Evolutionary conservation across 2,797 vertebrate species (phyloP).

Genomic region (Macropodus opercularis): DNA sequence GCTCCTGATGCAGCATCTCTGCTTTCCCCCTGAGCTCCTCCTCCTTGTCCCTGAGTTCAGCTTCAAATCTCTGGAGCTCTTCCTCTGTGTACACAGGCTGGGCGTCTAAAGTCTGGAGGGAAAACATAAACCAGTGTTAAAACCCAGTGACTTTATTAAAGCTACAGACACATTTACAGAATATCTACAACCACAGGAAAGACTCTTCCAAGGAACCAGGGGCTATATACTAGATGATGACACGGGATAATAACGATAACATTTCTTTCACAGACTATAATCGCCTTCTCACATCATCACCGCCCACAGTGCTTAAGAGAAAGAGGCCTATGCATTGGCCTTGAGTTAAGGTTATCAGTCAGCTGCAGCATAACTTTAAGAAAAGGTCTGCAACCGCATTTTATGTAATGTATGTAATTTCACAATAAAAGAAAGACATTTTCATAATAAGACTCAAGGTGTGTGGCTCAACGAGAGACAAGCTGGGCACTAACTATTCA

Average conservation of each 20-base stretch:
- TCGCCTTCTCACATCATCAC: too few species aligned
- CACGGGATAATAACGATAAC: too few species aligned
- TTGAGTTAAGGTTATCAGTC: neutral
- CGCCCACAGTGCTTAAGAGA: too few species aligned
- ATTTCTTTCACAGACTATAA: too few species aligned
- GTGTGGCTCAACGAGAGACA: neutral
- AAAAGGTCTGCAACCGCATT: neutral
- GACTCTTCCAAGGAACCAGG: too few species aligned
- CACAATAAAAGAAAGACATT: too few species aligned
- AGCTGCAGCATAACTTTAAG: neutral
- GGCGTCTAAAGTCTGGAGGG: conserved; percentile 84
- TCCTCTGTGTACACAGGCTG: conserved; percentile 87
- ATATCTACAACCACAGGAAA: too few species aligned
- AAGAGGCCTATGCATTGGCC: too few species aligned
- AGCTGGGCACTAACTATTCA: neutral
- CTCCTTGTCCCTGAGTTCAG: conserved; percentile 84
- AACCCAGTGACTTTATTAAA: neutral
- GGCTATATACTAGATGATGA: neutral
- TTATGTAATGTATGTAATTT: too few species aligned
- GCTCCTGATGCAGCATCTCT: conserved; percentile 81
- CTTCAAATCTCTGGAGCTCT: conserved; percentile 88
- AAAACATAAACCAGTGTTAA: neutral
- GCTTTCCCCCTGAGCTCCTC: conserved; percentile 85
- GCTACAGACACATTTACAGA: neutral
- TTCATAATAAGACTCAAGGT: neutral